Conservation (phyloP, 2,113 vertebrate species). For the Tragelaphus scriptus region DNA sequence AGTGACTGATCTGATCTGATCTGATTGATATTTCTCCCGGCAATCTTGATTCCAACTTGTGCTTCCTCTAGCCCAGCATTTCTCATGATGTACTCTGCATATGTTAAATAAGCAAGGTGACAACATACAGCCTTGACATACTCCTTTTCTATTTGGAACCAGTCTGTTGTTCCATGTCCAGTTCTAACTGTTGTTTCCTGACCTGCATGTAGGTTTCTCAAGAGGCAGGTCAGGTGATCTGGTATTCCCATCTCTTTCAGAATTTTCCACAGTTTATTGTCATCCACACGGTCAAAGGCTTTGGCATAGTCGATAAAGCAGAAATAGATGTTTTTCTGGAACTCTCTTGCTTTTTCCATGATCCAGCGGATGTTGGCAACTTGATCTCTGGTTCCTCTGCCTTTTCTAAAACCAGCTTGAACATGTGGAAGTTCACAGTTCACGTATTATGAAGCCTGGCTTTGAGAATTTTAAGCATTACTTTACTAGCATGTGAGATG, state of each 20-base stretch:
- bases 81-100: neutral
- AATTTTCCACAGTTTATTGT: neutral
- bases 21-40: neutral
- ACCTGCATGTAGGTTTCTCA: neutral
- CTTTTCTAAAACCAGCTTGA: neutral
- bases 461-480: neutral
- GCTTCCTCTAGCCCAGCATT: rapidly evolving
- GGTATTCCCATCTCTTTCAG: neutral
- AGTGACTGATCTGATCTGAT: too few relatives aligned
- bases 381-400: neutral
- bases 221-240: neutral
- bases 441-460: neutral
- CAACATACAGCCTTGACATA: neutral
- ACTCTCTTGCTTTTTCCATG: neutral
- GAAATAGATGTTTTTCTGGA: neutral
- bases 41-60: neutral
- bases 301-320: neutral
- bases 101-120: neutral
- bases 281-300: neutral
- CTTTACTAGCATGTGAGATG: neutral
- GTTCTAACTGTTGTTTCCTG: neutral
- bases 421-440: neutral
- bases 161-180: neutral
- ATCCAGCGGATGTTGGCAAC: neutral
- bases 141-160: neutral